Evolutionary conservation across 2,797 vertebrate species (phyloP), one percentile per base, ranked within the genome.

Genomic region (Pantherophis vulpinus): DNA sequence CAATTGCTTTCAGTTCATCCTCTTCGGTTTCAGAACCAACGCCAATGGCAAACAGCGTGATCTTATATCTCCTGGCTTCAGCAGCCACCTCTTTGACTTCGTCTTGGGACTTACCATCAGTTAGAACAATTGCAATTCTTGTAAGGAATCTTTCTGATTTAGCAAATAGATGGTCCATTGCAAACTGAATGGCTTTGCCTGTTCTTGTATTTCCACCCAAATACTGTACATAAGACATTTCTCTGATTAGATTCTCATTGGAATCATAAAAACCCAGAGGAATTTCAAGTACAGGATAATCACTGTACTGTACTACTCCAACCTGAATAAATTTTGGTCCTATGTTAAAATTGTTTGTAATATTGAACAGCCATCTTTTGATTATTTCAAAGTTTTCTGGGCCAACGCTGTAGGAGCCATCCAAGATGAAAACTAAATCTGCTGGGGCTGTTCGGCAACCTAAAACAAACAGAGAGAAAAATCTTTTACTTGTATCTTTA

Each of bases 351-450:
- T 98, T 99, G 94, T 97, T 98, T 87, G 99, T 99, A 97, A 99
- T 99, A 96, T 99, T 99, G 94, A 99, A 98, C 94, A 99, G 98
- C 99, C 99, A 99, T 94, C 97, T 98, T 97, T 99, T 99, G 42
- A 99, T 98, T 96, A 99, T 98, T 98, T 99, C 99, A 97, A 99
- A 99, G 97, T 98, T 99, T 97, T 99, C 98, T 95, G 99, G 99
- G 87, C 98, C 98, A 95, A 99, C 99, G 94, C 99, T 99, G 97
- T 99, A 99, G 6, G 99, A 99, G 88, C 99, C 99, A 0, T 99
- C 99, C 95, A 99, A 97, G 96, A 99, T 99, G 97, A 99, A 99
- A 95, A 99, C 99, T 97, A 99, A 98, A 97, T 99, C 99, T 25
- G 98, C 98, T 0, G 98, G 98, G 88, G 99, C 99, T 10, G 99